These are phyloP conservation scores for Aurelia aurita complex sp. Pacific DNA, from an alignment of 30 jellyfish, hydroid and myxozoan genomes.

Conservation along the genomic window DNA sequence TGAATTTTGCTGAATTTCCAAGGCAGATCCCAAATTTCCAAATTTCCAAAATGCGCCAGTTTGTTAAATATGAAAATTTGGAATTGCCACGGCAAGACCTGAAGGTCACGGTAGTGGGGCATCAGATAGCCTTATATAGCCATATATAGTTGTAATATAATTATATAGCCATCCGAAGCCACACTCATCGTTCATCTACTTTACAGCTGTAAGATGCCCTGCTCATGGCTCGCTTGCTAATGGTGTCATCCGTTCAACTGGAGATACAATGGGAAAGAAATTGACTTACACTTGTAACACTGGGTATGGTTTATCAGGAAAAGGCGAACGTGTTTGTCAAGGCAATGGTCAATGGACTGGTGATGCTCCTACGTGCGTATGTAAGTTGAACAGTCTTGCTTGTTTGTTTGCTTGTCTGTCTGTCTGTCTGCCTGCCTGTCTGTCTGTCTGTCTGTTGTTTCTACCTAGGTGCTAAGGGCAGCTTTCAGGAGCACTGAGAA, in stretches of 20 bases:
- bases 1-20: too few species aligned
- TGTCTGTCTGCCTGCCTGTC: too few species aligned
- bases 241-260: slow-evolving; percentile 78
- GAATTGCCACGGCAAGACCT: too few species aligned
- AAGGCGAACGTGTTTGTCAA: slow-evolving; percentile 73
- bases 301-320: slow-evolving; percentile 93
- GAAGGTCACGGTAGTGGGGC: too few species aligned
- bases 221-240: slow-evolving; percentile 66
- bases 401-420: too few species aligned
- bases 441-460: too few species aligned
- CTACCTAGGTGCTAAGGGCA: too few species aligned
- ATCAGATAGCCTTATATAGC: not conserved
- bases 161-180: not conserved
- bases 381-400: slow-evolving; percentile 55
- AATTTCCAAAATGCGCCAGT: too few species aligned
- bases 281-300: slow-evolving; percentile 76
- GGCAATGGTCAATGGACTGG: slow-evolving; percentile 97
- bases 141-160: not conserved
- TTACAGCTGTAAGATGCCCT: slow-evolving; percentile 83
- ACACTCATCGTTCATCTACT: not conserved
- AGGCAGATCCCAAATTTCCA: too few species aligned
- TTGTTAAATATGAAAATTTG: too few species aligned
- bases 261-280: slow-evolving; percentile 60
- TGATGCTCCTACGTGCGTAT: slow-evolving; percentile 79
- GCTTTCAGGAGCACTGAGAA: too few species aligned